Base-by-base conservation (phyloP, 2,113 vertebrate species). In the Pelecanoides urinatrix region DNA sequence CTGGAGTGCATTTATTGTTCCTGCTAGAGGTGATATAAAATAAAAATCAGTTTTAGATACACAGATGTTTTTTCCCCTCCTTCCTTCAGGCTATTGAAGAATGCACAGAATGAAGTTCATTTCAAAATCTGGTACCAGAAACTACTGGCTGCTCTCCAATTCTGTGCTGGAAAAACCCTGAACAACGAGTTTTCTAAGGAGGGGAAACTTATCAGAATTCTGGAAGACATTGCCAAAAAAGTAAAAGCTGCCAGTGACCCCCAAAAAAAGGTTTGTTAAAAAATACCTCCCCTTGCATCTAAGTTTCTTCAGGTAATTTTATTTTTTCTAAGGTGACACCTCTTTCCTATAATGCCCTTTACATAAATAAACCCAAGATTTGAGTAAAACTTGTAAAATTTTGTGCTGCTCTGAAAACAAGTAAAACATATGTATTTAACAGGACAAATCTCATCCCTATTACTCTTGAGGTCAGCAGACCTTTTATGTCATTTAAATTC, bases 101-200 rank as follows among this genome's bases (percentile, higher is more conserved):
- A 98, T 86, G 97, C 97, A 72, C 83, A 96, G 84, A 97, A 97
- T 86, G 98, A 98, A 97, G 81, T 95, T 96, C 95, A 97, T 97
- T 98, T 98, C 96, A 97, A 95, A 97, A 94, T 67, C 72, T 97
- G 97, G 97, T 98, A 98, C 92, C 96, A 65, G 95, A 98, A 98
- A 85, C 53, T 97, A 4, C 75, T 98, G 96, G 98, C 97, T 50
- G 98, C 98, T 91, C 96, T 98, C 95, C 98, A 98, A 8, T 98
- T 97, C 94, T 98, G 97, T 86, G 94, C 66, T 78, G 98, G 98
- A 79, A 96, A 97, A 95, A 9, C 91, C 75, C 72, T 98, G 87
- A 98, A 90, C 79, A 93, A 97, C 66, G 97, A 98, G 70, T 97
- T 98, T 98, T 94, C 77, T 83, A 98, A 97, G 70, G 97, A 98